phyloP scores from a whole-genome alignment of 2,888 invertebrate genomes.

The Chymomyza amoena region DNA sequence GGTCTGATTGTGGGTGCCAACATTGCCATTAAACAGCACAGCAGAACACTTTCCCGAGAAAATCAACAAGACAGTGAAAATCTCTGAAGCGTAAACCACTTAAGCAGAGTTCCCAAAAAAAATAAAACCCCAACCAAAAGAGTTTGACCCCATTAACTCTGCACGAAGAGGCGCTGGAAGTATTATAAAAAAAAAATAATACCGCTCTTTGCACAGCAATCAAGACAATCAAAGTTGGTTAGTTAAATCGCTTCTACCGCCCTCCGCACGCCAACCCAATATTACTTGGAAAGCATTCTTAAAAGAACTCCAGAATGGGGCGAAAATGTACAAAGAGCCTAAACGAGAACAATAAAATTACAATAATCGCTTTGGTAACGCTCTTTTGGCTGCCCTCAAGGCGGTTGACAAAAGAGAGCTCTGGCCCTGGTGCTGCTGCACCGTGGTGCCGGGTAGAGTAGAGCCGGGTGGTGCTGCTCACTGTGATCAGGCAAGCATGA shows the following conservation, averaged over 20 bases:
- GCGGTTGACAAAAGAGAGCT: background rate
- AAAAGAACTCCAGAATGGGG: background rate
- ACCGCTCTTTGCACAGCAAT: background rate
- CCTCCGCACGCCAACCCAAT: background rate
- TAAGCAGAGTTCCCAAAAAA: slow-evolving; percentile 17
- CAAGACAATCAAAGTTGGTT: background rate
- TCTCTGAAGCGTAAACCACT: slow-evolving; percentile 60
- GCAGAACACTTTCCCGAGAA: slow-evolving; percentile 57
- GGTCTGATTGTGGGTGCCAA: background rate
- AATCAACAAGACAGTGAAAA: slow-evolving; percentile 23
- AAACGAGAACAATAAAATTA: slow-evolving; percentile 65
- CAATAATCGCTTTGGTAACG: slow-evolving; percentile 64
- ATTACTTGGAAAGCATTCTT: background rate
- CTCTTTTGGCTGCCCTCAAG: slow-evolving; percentile 13
- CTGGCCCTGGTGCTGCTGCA: background rate
- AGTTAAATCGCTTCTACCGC: background rate
- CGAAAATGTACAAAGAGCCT: background rate
- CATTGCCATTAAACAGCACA: background rate
- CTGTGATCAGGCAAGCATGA: slow-evolving; percentile 59
- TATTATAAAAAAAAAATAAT: slow-evolving; percentile 1
- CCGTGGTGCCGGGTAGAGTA: slow-evolving; percentile 1
- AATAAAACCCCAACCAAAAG: slow-evolving; percentile 32
- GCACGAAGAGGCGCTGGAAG: slow-evolving; percentile 38
- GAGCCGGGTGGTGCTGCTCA: slow-evolving; percentile 12
- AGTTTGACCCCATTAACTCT: slow-evolving; percentile 62